Conservation (phyloP, 53 echinoderm and acorn worm genomes). For the Luidia sarsii region DNA sequence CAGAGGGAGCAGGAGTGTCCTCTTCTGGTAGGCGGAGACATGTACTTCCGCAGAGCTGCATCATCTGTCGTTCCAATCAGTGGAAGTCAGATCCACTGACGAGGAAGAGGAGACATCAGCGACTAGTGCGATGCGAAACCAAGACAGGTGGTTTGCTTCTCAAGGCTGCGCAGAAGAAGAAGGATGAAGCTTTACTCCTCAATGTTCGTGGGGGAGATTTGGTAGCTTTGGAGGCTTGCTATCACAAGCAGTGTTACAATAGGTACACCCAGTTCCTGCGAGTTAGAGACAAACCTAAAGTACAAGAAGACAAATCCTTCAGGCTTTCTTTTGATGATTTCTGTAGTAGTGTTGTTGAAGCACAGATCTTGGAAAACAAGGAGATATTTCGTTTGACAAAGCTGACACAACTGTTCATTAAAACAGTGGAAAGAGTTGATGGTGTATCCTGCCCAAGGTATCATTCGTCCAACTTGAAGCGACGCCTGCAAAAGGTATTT, state of each 20-base stretch:
- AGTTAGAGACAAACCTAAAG: background rate
- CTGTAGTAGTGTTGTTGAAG: background rate
- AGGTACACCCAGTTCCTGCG: constrained; percentile 5
- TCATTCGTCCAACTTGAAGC: background rate
- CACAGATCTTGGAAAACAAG: background rate
- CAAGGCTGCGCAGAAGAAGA: background rate
- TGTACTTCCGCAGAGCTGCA: background rate
- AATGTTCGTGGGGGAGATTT: constrained; percentile 18
- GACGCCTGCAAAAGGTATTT: background rate
- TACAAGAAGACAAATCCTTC: background rate
- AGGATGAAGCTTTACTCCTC: background rate
- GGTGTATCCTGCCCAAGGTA: background rate
- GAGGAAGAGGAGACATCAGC: background rate
- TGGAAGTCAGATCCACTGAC: background rate
- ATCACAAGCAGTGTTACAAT: constrained; percentile 39
- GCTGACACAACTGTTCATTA: background rate
- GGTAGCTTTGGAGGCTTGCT: constrained; percentile 46
- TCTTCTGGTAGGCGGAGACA: background rate
- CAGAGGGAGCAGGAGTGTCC: background rate
- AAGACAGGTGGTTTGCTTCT: background rate
- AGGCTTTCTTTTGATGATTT: background rate
- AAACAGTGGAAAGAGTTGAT: background rate
- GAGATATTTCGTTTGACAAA: constrained; percentile 2
- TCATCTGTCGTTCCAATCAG: background rate
- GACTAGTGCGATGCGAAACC: background rate